phyloP scores from a whole-genome alignment of 2,888 invertebrate species.

The Colletes collaris region DNA sequence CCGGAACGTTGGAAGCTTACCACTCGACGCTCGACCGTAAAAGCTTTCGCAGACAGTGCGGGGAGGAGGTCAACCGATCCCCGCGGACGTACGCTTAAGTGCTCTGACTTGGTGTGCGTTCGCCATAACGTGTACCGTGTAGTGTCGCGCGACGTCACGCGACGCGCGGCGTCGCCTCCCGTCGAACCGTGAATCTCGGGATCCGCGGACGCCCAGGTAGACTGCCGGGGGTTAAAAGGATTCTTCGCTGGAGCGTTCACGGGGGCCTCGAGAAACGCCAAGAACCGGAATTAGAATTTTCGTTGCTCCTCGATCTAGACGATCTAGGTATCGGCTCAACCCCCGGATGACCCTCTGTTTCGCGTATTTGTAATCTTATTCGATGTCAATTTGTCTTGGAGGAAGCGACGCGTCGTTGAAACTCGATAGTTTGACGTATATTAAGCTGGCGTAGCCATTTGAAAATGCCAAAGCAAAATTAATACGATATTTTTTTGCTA shows the following conservation, averaged over 20 bases:
- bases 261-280: too few species aligned
- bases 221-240: not conserved
- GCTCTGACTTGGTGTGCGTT: conserved; percentile 42
- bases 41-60: conserved; percentile 69
- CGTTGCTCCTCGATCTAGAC: too few species aligned
- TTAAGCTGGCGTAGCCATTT: too few species aligned
- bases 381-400: too few species aligned
- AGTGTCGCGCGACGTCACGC: conserved; percentile 10
- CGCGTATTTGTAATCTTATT: too few species aligned
- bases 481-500: too few species aligned
- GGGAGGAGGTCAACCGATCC: conserved; percentile 66
- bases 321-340: too few species aligned
- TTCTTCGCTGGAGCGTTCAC: not conserved
- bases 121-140: not conserved
- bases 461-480: too few species aligned
- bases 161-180: not conserved
- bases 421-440: too few species aligned
- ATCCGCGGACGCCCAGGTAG: not conserved
- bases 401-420: too few species aligned
- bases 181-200: not conserved
- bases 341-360: too few species aligned
- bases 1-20: conserved; percentile 53
- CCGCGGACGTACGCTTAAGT: conserved; percentile 57
- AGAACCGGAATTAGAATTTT: too few species aligned
- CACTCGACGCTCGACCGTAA: conserved; percentile 61